A percentile compares a stretch with the other conserved stretches of the same genome.
phyloP scores from a whole-genome alignment of 1,140 invertebrate species.

The Dreissena polymorpha region DNA sequence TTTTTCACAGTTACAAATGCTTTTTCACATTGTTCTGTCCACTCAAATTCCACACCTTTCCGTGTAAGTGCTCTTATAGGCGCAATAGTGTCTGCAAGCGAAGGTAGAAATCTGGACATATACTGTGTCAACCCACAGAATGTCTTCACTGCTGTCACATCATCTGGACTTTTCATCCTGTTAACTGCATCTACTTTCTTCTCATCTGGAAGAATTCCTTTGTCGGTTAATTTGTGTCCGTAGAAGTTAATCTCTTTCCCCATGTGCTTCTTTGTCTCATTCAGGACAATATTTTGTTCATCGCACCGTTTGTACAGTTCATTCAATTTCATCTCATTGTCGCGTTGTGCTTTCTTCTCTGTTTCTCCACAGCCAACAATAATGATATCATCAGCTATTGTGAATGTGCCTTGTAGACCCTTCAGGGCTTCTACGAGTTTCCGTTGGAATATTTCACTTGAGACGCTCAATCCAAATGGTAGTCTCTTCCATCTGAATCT shows the following conservation, averaged over 20 bases:
- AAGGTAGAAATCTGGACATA: conserved; percentile 65
- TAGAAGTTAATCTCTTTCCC: conserved; percentile 69
- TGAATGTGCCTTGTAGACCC: conserved; percentile 45
- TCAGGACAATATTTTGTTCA: conserved; percentile 44
- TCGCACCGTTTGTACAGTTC: conserved; percentile 14
- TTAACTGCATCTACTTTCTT: conserved; percentile 72
- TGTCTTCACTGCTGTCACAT: conserved; percentile 46
- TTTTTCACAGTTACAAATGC: conserved; percentile 66
- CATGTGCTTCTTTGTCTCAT: conserved; percentile 54
- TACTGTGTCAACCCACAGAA: conserved; percentile 63
- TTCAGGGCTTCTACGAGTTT: conserved; percentile 42
- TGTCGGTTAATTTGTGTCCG: conserved; percentile 47
- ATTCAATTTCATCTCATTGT: conserved; percentile 1
- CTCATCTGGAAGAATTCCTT: conserved; percentile 62
- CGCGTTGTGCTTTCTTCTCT: conserved; percentile 6
- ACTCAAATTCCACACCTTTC: conserved; percentile 23
- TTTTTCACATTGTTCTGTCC: conserved; percentile 2
- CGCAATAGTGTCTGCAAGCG: conserved; percentile 62
- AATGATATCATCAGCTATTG: conserved; percentile 54
- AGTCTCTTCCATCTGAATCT: conserved; percentile 72
- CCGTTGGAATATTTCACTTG: conserved; percentile 49
- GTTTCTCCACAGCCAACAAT: conserved; percentile 43
- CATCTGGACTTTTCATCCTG: conserved; percentile 69
- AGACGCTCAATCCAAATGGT: conserved; percentile 77
- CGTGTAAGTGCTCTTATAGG: conserved; percentile 19